Evolutionary conservation across 1,140 invertebrate species (phyloP).

Genomic region (Lepidurus packardi): DNA sequence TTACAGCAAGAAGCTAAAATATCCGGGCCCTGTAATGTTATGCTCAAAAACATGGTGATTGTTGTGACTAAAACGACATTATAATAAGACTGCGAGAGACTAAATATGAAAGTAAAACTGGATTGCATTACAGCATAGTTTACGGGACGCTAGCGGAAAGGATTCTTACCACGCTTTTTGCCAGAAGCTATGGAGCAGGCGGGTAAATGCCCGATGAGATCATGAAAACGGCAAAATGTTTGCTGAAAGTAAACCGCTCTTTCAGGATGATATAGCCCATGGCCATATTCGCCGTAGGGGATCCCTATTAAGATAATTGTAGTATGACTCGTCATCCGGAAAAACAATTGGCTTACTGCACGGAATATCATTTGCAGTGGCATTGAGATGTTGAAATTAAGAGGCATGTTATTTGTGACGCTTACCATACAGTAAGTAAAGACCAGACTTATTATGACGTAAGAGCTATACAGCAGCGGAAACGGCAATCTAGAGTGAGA

Average conservation of each 20-base stretch:
- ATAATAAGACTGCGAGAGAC: too few relatives aligned
- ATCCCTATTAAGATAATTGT: constrained; percentile 62
- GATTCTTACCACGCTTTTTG: constrained; percentile 51
- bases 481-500: too few relatives aligned
- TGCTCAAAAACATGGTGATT: too few relatives aligned
- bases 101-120: too few relatives aligned
- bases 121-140: neutral
- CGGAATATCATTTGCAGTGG: constrained; percentile 98
- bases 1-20: too few relatives aligned
- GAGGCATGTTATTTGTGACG: constrained; percentile 92
- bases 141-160: neutral
- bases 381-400: constrained; percentile 95
- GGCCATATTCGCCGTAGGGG: constrained; percentile 92
- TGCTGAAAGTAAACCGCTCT: constrained; percentile 71
- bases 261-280: constrained; percentile 83
- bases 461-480: too few relatives aligned
- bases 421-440: constrained; percentile 86
- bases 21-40: too few relatives aligned
- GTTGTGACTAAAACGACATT: too few relatives aligned
- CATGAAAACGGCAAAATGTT: constrained; percentile 87
- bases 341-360: constrained; percentile 60
- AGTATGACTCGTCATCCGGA: constrained; percentile 31
- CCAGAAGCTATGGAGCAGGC: constrained; percentile 87
- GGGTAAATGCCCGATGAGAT: constrained; percentile 81
- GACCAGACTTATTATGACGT: constrained; percentile 59